Conservation (phyloP, 2,888 invertebrate species). For the Gymnoscelis rufifasciata region DNA sequence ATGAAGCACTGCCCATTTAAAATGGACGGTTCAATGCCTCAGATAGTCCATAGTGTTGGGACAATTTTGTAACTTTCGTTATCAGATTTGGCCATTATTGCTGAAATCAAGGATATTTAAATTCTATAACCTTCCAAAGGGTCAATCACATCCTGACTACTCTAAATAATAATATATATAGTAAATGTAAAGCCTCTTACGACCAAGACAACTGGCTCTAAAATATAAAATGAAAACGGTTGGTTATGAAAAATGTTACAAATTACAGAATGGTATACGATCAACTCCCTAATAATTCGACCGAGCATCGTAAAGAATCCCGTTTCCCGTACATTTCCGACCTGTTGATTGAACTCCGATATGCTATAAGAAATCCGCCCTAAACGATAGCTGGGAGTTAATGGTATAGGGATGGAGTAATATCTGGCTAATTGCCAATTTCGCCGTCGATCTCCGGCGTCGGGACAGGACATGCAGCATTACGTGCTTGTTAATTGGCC, state of each 20-base stretch:
- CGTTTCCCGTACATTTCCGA: conserved; percentile 28
- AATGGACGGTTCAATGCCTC: conserved; percentile 31
- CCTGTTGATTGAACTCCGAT: conserved; percentile 39
- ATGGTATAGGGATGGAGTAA: conserved; percentile 42
- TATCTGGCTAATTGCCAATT: conserved; percentile 69
- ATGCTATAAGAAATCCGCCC: conserved; percentile 32
- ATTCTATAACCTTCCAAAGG: too few relatives aligned
- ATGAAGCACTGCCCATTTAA: conserved; percentile 32
- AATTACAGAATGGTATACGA: conserved; percentile 10
- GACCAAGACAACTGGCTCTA: too few relatives aligned
- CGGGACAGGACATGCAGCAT: conserved; percentile 44
- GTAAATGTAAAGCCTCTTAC: too few relatives aligned
- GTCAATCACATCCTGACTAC: too few relatives aligned
- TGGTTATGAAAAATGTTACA: conserved; percentile 6
- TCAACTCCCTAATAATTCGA: conserved; percentile 25
- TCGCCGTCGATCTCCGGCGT: conserved; percentile 65
- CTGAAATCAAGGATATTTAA: too few relatives aligned
- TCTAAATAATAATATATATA: too few relatives aligned
- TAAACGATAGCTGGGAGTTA: conserved; percentile 29
- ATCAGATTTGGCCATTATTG: too few relatives aligned
- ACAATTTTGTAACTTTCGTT: not conserved
- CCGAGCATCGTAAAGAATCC: conserved; percentile 25
- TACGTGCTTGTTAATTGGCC: conserved; percentile 46
- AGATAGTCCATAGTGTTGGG: conserved; percentile 12
- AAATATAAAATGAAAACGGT: conserved; percentile 14